phyloP scores from a whole-genome alignment of 2,797 vertebrate species.

The Fistularia tabacaria region DNA sequence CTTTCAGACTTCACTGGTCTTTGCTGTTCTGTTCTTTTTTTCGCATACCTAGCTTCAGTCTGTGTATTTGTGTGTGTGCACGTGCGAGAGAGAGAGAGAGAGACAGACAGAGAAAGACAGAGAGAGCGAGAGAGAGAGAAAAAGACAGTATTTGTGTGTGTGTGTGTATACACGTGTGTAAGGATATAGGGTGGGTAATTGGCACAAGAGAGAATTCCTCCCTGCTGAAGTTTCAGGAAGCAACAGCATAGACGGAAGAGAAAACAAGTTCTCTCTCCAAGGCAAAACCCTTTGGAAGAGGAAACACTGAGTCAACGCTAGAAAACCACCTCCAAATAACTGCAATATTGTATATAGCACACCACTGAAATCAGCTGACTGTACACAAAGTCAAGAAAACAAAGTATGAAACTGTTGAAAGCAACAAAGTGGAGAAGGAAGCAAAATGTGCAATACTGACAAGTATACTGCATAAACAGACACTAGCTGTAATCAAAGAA shows the following conservation, averaged over 20 bases:
- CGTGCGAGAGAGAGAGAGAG: no score
- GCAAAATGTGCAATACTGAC: conserved; percentile 1
- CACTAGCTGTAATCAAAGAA: no score
- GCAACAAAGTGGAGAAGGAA: conserved; percentile 7
- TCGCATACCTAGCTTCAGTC: background rate
- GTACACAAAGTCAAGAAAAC: conserved; percentile 7
- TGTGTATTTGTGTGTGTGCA: background rate
- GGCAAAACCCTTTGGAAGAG: conserved; percentile 43
- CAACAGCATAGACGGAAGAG: conserved; percentile 55
- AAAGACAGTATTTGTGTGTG: no score
- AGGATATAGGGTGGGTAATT: conserved; percentile 46
- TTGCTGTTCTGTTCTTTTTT: background rate
- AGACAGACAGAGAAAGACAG: no score
- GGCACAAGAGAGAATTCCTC: conserved; percentile 65
- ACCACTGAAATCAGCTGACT: conserved; percentile 31
- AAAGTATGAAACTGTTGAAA: conserved; percentile 13
- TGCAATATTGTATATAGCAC: conserved; percentile 25
- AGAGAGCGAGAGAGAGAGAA: no score
- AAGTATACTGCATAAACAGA: background rate
- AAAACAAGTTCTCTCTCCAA: conserved; percentile 64
- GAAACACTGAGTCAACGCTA: conserved; percentile 39
- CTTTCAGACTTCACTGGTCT: background rate
- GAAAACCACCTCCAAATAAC: conserved; percentile 30
- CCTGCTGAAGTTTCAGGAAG: conserved; percentile 60
- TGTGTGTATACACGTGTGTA: conserved; percentile 15